Evolutionary conservation across 2,113 vertebrate genomes (phyloP), one percentile per base, ranked within the genome.

Genomic region (Datnioides undecimradiatus): DNA sequence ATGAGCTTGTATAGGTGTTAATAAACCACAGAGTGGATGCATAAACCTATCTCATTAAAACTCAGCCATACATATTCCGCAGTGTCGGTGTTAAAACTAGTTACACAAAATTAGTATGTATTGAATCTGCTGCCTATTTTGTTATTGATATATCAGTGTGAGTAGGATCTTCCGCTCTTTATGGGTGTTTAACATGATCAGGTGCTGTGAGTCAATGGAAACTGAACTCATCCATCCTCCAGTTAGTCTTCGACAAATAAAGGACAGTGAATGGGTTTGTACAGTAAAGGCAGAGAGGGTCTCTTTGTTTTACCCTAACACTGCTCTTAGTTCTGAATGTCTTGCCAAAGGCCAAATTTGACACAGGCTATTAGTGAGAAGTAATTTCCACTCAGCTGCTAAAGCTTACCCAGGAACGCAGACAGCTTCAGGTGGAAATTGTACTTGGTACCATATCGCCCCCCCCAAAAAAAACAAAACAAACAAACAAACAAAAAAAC

Each of bases 301-400:
- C 88, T 65, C 8, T 86, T 82, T 49, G 63, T 88, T 92, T 94
- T 90, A 91, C 87, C 86, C 85, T 91, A 88, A 87, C 92, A 90
- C 86, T 67, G 41, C 78, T 77, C 68, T 78, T 87, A 73, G 82
- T 85, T 72, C 90, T 93, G 71, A 89, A 88, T 85, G 89, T 93
- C 86, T 90, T 93, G 85, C 90, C 79, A 57, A 91, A 94, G 93
- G 92, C 87, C 91, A 77, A 83, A 90, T 93, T 91, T 92, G 80
- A 90, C 72, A 91, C 77, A 81, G 71, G 81, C 89, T 90, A 93
- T 93, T 91, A 94, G 90, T 60, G 84, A 67, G 89, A 89, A 94
- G 92, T 83, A 84, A 83, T 86, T 88, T 87, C 79, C 87, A 86
- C 80, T 96, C 91, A 94, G 94, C 93, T 92, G 80, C 95, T 94